Conservation (phyloP, 2,797 vertebrate species). For the Sebastes diaconus region DNA sequence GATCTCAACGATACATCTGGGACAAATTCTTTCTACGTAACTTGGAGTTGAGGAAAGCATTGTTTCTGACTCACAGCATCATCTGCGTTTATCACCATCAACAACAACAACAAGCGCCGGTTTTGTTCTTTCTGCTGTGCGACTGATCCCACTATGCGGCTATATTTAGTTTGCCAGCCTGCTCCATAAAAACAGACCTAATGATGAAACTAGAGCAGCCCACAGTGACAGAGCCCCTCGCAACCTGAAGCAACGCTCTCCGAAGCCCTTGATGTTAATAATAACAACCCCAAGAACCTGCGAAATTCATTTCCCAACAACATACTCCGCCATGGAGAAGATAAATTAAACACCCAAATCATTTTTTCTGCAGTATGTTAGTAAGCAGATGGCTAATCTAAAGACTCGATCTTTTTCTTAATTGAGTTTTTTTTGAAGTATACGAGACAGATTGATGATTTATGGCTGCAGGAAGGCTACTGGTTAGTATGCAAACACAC, state of each 20-base stretch:
- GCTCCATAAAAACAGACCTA: slow-evolving; percentile 64
- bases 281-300: slow-evolving; percentile 35
- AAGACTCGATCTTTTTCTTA: not conserved
- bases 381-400: not conserved
- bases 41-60: slow-evolving; percentile 1
- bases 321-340: not conserved
- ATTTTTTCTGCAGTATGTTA: not conserved
- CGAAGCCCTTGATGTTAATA: slow-evolving; percentile 46
- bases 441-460: slow-evolving; percentile 9
- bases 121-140: slow-evolving; percentile 42
- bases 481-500: slow-evolving; percentile 38
- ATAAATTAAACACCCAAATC: not conserved
- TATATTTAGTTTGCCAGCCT: slow-evolving; percentile 70
- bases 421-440: not conserved
- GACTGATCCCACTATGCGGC: slow-evolving; percentile 44
- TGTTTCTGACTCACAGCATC: slow-evolving; percentile 12
- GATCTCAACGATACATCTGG: not conserved
- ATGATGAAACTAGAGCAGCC: slow-evolving; percentile 74
- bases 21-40: not conserved
- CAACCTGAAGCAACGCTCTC: slow-evolving; percentile 51
- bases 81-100: slow-evolving; percentile 12
- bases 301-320: not conserved
- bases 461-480: slow-evolving; percentile 17
- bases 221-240: slow-evolving; percentile 41
- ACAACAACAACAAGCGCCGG: slow-evolving; percentile 18